Base-by-base conservation (phyloP, 2,113 vertebrate genomes). In the Centropristis striata region DNA sequence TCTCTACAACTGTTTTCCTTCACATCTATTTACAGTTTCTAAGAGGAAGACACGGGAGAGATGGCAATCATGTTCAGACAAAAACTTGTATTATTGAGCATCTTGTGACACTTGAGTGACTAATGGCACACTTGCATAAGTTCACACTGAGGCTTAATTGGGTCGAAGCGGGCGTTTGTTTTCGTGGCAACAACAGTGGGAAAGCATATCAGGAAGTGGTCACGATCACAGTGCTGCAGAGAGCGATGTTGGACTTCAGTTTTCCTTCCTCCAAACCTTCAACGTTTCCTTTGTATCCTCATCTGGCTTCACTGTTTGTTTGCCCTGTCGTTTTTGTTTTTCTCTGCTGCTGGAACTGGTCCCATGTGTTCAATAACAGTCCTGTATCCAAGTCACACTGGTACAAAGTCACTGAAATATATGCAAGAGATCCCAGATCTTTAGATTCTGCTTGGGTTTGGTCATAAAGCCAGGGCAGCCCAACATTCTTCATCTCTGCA, bases 131-230 rank as follows among this genome's bases (percentile, higher is more conserved):
- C 80, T 68, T 78, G 64, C 66, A 80, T 83, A 68, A 28, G 68
- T 60, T 78, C 44, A 75, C 58, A 36, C 36, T 28, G 61, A 72
- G 49, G 72, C 78, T 84, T 27, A 59, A 28, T 12, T 55, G 39
- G 72, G 51, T 47, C 51, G 59, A 67, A 53, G 21, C 46, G 72
- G 70, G 60, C 8, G 14, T 60, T 41, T 44, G 58, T 81, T 69
- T 60, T 71, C 63, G 37, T 78, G 14, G 75, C 58, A 74, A 81
- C 63, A 77, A 66, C 8, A 12, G 51, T 14, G 50, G 73, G 53
- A 85, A 83, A 78, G 60, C 50, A 75, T 72, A 57, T 53, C 66
- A 82, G 58, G 80, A 88, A 86, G 82, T 66, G 74, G 79, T 77
- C 39, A 37, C 70, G 54, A 82, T 78, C 76, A 84, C 82, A 91